Percentiles rank a stretch among this genome's conserved stretches.
These are phyloP conservation scores for Labia minor DNA, from an alignment of 2,888 invertebrate genomes.

Conservation along the genomic window DNA sequence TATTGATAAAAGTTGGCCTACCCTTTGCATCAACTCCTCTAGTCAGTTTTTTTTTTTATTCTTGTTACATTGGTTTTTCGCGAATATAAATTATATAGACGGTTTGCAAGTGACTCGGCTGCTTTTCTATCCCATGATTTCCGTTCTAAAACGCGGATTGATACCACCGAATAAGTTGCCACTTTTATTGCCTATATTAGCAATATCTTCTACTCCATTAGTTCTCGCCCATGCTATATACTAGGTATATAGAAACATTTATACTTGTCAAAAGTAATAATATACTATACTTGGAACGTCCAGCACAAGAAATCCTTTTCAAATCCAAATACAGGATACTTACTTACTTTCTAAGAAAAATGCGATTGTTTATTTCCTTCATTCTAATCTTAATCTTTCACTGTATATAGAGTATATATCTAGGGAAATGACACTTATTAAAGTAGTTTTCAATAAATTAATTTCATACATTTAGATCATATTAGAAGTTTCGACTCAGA, in stretches of 20 bases:
- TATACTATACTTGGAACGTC: neutral
- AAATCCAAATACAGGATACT: neutral
- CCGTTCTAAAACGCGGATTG: neutral
- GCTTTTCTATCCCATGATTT: neutral
- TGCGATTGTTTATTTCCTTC: no score
- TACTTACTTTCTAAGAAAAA: no score
- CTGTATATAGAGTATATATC: neutral
- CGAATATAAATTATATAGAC: neutral
- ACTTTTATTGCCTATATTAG: conserved; percentile 3
- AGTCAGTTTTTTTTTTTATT: neutral
- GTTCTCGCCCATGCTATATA: neutral
- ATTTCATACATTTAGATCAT: neutral
- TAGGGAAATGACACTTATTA: neutral
- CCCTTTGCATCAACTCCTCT: neutral
- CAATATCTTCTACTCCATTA: neutral
- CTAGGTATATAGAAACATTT: neutral
- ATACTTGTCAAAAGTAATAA: conserved; percentile 5
- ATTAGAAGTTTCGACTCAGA: neutral
- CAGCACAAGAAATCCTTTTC: neutral
- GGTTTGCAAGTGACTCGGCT: neutral
- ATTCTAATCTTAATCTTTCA: no score
- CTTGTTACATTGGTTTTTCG: neutral
- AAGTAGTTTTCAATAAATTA: neutral
- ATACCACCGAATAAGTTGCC: neutral
- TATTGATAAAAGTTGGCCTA: neutral